phyloP scores from a whole-genome alignment of 1,140 invertebrate genomes.

The Drosophila azteca region DNA sequence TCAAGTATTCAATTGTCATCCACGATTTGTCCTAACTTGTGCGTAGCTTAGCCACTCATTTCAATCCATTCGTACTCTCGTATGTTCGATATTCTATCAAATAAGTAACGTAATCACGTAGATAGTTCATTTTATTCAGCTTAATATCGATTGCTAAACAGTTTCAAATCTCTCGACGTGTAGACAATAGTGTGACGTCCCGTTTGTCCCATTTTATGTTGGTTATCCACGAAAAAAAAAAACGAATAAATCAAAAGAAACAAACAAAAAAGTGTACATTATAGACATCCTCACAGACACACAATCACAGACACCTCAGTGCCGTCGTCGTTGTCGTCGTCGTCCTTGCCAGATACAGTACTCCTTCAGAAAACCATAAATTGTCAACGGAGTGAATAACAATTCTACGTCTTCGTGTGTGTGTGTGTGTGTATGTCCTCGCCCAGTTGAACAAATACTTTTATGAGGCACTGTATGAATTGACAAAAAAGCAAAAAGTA shows the following conservation, averaged over 20 bases:
- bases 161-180: slow-evolving; percentile 71
- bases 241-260: no score
- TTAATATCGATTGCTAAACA: slow-evolving; percentile 66
- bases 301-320: slow-evolving; percentile 1
- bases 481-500: slow-evolving; percentile 20
- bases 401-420: slow-evolving; percentile 36
- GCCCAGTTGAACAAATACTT: slow-evolving; percentile 15
- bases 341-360: slow-evolving; percentile 1
- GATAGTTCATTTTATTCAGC: slow-evolving; percentile 71
- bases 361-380: slow-evolving; percentile 29
- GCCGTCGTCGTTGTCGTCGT: slow-evolving; percentile 1
- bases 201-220: slow-evolving; percentile 52
- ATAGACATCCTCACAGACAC: slow-evolving; percentile 23
- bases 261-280: slow-evolving; percentile 33
- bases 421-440: slow-evolving; percentile 36
- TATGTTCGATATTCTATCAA: slow-evolving; percentile 40
- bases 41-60: slow-evolving; percentile 66
- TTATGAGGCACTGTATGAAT: slow-evolving; percentile 30
- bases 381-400: slow-evolving; percentile 42
- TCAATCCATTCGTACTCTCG: slow-evolving; percentile 40
- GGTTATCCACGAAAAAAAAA: no score
- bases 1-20: slow-evolving; percentile 25
- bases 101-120: slow-evolving; percentile 71
- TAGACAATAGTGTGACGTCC: slow-evolving; percentile 77
- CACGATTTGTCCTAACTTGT: slow-evolving; percentile 67